Conservation (phyloP, 2,113 vertebrate genomes). For the Spea multiplicata region DNA sequence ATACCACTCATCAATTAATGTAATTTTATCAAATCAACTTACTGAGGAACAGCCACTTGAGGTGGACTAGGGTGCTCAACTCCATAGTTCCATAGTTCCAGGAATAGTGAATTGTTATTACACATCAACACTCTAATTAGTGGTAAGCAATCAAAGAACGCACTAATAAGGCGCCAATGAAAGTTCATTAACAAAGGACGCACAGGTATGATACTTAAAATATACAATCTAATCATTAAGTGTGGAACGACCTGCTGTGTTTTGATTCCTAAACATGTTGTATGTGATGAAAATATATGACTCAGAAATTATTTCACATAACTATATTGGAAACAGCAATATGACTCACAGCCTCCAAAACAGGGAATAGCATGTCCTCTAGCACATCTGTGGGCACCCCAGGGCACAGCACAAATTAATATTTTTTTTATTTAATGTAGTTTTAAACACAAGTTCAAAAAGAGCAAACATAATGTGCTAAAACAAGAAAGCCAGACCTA, state of each 20-base stretch:
- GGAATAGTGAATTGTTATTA: too few relatives aligned
- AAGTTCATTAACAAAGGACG: not conserved
- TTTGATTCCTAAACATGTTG: slow-evolving; percentile 79
- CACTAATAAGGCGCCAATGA: slow-evolving; percentile 1
- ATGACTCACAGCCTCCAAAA: slow-evolving; percentile 78
- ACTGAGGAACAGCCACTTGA: too few relatives aligned
- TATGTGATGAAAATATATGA: slow-evolving; percentile 80
- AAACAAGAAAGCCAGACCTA: too few relatives aligned
- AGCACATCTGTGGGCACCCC: slow-evolving; percentile 67
- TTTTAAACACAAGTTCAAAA: too few relatives aligned
- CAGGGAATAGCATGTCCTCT: slow-evolving; percentile 69
- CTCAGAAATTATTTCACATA: slow-evolving; percentile 80
- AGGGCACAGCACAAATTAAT: slow-evolving; percentile 1
- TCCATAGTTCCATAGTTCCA: too few relatives aligned
- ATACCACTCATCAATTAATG: too few relatives aligned
- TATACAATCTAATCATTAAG: slow-evolving; percentile 70
- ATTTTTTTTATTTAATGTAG: too few relatives aligned
- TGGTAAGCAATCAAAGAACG: not conserved
- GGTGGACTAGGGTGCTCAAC: too few relatives aligned
- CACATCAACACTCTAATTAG: not conserved
- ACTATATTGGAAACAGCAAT: slow-evolving; percentile 73
- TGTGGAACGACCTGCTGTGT: slow-evolving; percentile 64
- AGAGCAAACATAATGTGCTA: too few relatives aligned
- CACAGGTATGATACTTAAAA: slow-evolving; percentile 67
- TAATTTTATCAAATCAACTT: too few relatives aligned